Evolutionary conservation across 1,140 invertebrate species (phyloP).

Genomic region (Drosophila albomicans): DNA sequence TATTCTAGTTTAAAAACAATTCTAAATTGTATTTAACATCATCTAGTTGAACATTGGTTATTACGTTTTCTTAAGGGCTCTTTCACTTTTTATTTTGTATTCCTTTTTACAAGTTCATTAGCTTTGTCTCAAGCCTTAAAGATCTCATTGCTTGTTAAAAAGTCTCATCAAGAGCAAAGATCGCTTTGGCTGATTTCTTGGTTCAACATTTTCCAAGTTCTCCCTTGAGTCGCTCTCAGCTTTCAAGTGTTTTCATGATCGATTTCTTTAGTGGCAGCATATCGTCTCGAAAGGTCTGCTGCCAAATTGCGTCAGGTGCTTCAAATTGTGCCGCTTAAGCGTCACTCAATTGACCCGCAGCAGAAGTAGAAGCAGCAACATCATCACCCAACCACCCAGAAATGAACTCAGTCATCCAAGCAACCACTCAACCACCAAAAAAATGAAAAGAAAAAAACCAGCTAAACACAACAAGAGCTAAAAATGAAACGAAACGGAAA

Average conservation of each 20-base stretch:
- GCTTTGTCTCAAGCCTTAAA: too few relatives aligned
- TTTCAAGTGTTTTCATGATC: not conserved
- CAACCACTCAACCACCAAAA: conserved; percentile 32
- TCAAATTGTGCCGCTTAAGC: conserved; percentile 27
- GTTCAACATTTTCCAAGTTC: too few relatives aligned
- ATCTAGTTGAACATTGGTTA: too few relatives aligned
- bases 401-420: not conserved
- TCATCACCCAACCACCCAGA: conserved; percentile 23
- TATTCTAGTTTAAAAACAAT: too few relatives aligned
- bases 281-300: not conserved
- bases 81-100: too few relatives aligned
- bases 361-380: conserved; percentile 29
- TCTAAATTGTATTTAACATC: too few relatives aligned
- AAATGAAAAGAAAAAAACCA: conserved; percentile 26
- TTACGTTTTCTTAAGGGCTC: too few relatives aligned
- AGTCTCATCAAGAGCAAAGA: too few relatives aligned
- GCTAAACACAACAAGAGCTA: conserved; percentile 6
- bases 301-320: conserved; percentile 33
- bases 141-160: too few relatives aligned
- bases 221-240: not conserved
- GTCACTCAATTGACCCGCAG: conserved; percentile 41
- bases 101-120: too few relatives aligned
- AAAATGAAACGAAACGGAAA: conserved; percentile 62
- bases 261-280: not conserved
- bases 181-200: too few relatives aligned